Evolutionary conservation across 2,888 invertebrate species (phyloP).

Genomic region (Rhamnusium bicolor): DNA sequence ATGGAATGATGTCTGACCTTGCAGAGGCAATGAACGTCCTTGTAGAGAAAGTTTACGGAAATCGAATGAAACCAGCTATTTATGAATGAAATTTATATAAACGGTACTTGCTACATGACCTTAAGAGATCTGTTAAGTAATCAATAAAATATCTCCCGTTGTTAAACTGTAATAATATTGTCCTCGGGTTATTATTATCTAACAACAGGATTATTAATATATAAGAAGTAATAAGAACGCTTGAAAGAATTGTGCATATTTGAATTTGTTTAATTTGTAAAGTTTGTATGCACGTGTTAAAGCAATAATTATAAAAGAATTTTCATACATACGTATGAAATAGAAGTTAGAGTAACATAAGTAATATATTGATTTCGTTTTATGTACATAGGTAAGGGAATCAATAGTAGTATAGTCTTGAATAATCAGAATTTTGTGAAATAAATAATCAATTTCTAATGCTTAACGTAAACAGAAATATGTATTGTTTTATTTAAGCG

Average conservation of each 20-base stretch:
- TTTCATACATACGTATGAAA: too few relatives aligned
- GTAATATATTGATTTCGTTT: too few relatives aligned
- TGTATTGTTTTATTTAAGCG: too few relatives aligned
- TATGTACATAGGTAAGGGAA: too few relatives aligned
- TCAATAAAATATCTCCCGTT: not conserved
- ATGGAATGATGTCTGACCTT: slow-evolving; percentile 47
- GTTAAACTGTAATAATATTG: not conserved
- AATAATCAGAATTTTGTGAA: too few relatives aligned
- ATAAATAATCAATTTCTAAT: too few relatives aligned
- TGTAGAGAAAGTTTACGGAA: slow-evolving; percentile 63
- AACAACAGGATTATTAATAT: too few relatives aligned
- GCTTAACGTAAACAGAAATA: too few relatives aligned
- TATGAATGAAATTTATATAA: slow-evolving; percentile 49
- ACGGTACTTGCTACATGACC: slow-evolving; percentile 53
- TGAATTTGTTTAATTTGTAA: not conserved
- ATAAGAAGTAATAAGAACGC: not conserved
- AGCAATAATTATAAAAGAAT: not conserved
- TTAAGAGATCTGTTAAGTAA: slow-evolving; percentile 31
- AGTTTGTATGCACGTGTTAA: not conserved
- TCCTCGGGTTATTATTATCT: not conserved
- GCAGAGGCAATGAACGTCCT: slow-evolving; percentile 59
- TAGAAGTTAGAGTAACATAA: too few relatives aligned
- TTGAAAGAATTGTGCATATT: not conserved
- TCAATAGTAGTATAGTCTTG: too few relatives aligned
- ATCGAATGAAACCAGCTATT: slow-evolving; percentile 33